Evolutionary conservation across 2,113 vertebrate species (phyloP), one percentile per base, ranked within the genome.

Genomic region (Accipiter virgatus): DNA sequence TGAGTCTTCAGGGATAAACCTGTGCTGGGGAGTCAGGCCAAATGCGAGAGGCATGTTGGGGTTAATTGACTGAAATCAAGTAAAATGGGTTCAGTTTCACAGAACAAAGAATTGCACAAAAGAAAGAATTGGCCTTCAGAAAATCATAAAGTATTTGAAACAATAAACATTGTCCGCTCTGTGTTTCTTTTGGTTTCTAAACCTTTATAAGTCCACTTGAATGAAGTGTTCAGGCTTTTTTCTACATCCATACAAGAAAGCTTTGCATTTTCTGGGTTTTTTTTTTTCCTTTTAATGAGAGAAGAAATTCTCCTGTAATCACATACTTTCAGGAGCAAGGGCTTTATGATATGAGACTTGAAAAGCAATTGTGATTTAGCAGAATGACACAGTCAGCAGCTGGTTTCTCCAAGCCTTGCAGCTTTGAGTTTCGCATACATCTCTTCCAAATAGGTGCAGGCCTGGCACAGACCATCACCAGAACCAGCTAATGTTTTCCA

Each of bases 291-390:
- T 86, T 71, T 62, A 96, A 90, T 40, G 63, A 83, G 82, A 86
- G 80, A 79, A 93, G 52, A 42, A 90, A 86, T 81, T 55, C 90
- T 90, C 45, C 86, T 90, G 75, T 79, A 92, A 93, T 91, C 91
- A 66, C 55, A 48, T 23, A 47, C 80, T 83, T 92, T 43, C 42
- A 81, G 83, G 56, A 92, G 47, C 34, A 71, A 78, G 47, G 36
- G 34, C 65, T 88, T 43, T 67, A 29, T 74, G 66, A 63, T 19
- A 74, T 3, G 38, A 81, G 81, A 68, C 3, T 7, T 62, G 53
- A 59, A 75, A 84, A 91, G 32, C 68, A 75, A 27, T 27, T 10
- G 34, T 50, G 83, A 63, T 20, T 56, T 25, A 86, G 82, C 79
- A 77, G 62, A 58, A 68, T 4, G 38, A 11, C 50, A 17, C 36